Evolutionary conservation across 2,888 invertebrate genomes (phyloP).

Genomic region (Acanthosoma haemorrhoidale): DNA sequence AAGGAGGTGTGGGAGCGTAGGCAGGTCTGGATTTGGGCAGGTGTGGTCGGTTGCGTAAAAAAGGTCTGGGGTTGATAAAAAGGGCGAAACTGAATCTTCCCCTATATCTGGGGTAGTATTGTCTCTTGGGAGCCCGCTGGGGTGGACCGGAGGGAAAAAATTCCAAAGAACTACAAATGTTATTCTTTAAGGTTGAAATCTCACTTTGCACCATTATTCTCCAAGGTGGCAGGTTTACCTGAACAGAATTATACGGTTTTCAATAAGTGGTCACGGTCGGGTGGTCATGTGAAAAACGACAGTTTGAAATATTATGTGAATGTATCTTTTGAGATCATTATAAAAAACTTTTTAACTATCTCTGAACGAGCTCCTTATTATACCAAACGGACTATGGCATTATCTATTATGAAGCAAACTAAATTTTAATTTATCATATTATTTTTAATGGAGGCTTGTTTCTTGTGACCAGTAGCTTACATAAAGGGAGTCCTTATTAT

Average conservation of each 20-base stretch:
- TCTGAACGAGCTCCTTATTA: too few species aligned
- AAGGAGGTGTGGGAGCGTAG: slow-evolving; percentile 2
- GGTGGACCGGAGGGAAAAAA: not conserved
- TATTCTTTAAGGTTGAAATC: not conserved
- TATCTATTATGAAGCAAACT: too few species aligned
- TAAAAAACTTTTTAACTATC: too few species aligned
- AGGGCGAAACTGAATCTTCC: not conserved
- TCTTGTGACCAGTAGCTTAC: too few species aligned
- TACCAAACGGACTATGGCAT: too few species aligned
- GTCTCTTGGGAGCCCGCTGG: too few species aligned
- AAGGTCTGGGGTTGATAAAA: not conserved
- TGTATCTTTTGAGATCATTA: not conserved
- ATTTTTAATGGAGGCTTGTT: too few species aligned
- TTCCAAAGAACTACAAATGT: not conserved
- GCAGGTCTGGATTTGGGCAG: not conserved
- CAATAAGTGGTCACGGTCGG: not conserved
- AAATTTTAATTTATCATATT: too few species aligned
- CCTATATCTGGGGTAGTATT: not conserved
- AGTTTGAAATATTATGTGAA: not conserved
- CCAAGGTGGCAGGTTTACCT: not conserved
- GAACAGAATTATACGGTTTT: not conserved
- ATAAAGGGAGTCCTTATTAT: too few species aligned
- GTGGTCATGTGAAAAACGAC: slow-evolving; percentile 5
- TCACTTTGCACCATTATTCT: not conserved
- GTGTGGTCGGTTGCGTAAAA: not conserved